Conservation (phyloP, 2,888 invertebrate genomes). For the Oasisia sp. region DNA sequence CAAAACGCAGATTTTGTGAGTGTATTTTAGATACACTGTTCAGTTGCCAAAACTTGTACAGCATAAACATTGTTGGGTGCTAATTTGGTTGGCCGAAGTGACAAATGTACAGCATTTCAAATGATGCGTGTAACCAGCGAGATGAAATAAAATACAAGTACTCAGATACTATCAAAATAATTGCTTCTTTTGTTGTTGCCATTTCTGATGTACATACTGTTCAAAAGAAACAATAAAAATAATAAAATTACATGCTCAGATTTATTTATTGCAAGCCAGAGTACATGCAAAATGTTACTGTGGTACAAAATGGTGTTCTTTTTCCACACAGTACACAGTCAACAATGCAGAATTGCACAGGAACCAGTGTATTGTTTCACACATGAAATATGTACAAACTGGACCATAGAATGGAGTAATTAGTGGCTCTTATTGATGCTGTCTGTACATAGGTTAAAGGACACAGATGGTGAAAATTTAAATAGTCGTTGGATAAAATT, state of each 20-base stretch:
- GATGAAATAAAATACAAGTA: neutral
- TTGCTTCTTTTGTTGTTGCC: neutral
- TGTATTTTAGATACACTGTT: neutral
- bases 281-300: neutral
- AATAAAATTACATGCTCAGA: too few species aligned
- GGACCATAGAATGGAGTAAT: neutral
- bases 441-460: too few species aligned
- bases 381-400: neutral
- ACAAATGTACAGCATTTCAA: neutral
- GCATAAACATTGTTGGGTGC: neutral
- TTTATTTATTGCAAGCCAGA: neutral
- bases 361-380: neutral
- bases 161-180: neutral
- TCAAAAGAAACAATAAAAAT: too few species aligned
- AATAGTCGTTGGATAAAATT: too few species aligned
- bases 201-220: too few species aligned
- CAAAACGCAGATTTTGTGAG: neutral
- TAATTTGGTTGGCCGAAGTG: neutral
- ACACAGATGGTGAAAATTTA: too few species aligned
- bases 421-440: neutral
- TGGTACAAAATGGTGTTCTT: neutral
- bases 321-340: neutral
- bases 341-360: neutral
- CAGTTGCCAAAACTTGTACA: neutral
- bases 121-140: neutral